phyloP scores from a whole-genome alignment of 2,113 vertebrate genomes.

The Muscicapa adusta region DNA sequence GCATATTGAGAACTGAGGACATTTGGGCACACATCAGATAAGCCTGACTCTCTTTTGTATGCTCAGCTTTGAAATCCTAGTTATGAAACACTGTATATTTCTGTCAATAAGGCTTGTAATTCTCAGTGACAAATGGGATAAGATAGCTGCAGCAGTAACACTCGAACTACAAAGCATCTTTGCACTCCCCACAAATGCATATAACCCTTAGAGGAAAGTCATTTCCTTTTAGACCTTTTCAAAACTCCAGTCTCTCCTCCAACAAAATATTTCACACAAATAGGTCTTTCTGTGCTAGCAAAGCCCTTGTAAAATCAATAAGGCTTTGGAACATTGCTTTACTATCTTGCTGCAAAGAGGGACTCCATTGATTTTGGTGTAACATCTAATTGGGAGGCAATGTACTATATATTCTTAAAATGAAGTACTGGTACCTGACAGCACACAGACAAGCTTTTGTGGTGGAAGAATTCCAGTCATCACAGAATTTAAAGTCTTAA shows the following conservation, averaged over 20 bases:
- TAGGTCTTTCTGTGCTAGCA: neutral
- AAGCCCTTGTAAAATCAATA: conserved; percentile 12
- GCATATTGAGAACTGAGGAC: neutral
- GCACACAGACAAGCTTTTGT: neutral
- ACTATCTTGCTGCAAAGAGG: neutral
- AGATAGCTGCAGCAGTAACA: neutral
- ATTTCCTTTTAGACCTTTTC: neutral
- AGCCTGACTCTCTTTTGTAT: neutral
- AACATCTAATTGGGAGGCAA: neutral
- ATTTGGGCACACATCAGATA: neutral
- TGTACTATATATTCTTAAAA: neutral
- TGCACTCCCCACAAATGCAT: neutral
- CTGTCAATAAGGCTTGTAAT: neutral
- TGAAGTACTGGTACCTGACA: neutral
- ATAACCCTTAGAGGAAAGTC: neutral
- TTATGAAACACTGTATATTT: neutral
- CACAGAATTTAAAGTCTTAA: neutral
- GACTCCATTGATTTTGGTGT: conserved; percentile 4
- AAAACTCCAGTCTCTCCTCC: neutral
- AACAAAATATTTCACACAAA: neutral
- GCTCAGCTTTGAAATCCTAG: neutral
- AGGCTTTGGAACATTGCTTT: conserved; percentile 1
- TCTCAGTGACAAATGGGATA: neutral
- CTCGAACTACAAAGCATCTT: neutral
- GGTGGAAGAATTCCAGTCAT: neutral